These are phyloP conservation scores for Gambusia yucatana DNA, from an alignment of 2,797 vertebrate genomes.

Conservation along the genomic window DNA sequence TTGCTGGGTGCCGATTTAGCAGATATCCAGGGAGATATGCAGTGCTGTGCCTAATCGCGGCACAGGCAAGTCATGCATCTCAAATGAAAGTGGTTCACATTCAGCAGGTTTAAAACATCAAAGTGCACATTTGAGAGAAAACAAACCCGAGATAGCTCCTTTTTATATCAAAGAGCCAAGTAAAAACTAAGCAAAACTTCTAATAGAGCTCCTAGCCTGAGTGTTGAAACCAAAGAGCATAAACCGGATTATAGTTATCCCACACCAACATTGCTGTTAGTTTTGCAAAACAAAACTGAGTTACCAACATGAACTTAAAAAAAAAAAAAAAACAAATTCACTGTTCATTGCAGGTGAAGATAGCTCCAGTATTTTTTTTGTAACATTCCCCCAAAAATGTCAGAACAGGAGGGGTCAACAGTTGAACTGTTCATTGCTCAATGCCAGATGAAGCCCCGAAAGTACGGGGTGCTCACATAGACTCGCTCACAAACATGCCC, in stretches of 20 bases:
- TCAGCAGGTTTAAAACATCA: constrained; percentile 10
- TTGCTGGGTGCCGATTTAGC: constrained; percentile 64
- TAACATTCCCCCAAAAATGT: too few species aligned
- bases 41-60: constrained; percentile 56
- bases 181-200: neutral
- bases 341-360: too few species aligned
- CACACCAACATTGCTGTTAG: neutral
- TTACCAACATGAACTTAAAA: neutral
- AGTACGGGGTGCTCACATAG: constrained; percentile 2
- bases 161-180: neutral
- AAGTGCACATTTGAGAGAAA: constrained; percentile 3
- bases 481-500: neutral
- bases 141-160: neutral
- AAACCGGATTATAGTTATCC: neutral
- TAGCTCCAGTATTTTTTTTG: too few species aligned
- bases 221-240: neutral
- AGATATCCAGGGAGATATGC: constrained; percentile 66
- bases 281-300: neutral
- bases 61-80: constrained; percentile 56
- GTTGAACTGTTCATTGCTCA: constrained; percentile 59
- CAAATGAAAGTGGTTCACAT: constrained; percentile 64
- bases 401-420: neutral
- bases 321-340: too few species aligned
- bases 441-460: constrained; percentile 62
- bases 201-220: neutral